Evolutionary conservation across 2,113 vertebrate genomes (phyloP).

Genomic region (Siniperca knerii): DNA sequence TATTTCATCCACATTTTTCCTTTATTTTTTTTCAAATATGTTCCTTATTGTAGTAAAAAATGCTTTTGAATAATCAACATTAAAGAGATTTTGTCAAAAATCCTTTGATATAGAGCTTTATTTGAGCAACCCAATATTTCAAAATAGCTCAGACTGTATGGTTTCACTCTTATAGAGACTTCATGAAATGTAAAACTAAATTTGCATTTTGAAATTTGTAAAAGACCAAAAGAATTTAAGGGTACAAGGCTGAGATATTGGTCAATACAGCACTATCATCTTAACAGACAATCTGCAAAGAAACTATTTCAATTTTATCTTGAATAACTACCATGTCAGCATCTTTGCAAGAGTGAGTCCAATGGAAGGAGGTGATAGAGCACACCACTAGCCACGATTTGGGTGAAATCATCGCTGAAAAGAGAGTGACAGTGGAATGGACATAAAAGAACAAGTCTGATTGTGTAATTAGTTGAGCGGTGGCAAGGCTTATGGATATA

Average conservation of each 20-base stretch:
- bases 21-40: neutral
- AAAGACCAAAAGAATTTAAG: neutral
- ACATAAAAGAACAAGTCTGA: constrained; percentile 21
- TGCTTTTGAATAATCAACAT: neutral
- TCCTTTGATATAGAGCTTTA: neutral
- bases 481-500: constrained; percentile 3
- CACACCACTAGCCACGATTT: neutral
- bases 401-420: neutral
- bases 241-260: no score
- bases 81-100: neutral
- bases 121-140: neutral
- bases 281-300: neutral
- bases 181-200: neutral
- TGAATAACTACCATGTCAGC: neutral
- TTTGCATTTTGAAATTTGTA: neutral
- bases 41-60: neutral
- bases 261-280: neutral
- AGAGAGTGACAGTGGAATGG: constrained; percentile 4
- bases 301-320: neutral
- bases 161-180: neutral
- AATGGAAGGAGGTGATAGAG: neutral
- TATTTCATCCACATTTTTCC: neutral
- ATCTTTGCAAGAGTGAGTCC: no score
- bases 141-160: neutral
- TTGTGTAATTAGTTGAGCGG: constrained; percentile 24